Evolutionary conservation across 1,140 invertebrate species (phyloP), one percentile per base, ranked within the genome.

Genomic region (Phocides pigmalion): DNA sequence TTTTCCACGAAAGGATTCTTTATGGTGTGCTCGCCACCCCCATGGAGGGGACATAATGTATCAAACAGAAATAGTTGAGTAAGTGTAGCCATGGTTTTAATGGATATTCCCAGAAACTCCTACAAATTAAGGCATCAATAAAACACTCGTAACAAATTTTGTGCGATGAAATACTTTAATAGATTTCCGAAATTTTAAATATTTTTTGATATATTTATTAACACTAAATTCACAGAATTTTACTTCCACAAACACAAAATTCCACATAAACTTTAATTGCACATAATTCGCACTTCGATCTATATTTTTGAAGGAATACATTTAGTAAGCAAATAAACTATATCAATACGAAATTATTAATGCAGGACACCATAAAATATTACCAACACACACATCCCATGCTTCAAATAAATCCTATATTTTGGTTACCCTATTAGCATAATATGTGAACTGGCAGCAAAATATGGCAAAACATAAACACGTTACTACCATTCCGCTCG

Each of bases 1-100:
- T 74, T 82, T 81, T 78, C 72, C 71, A 76, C 76, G 77, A 79
- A 76, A 82, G 72, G 73, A 64, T 81, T 77, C 76, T 74, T 78
- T 72, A 68, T 72, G 65, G 68, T 71, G 67, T 73, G 66, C 67
- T 62, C 53, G 39, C 53, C 70, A 64, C 62, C 66, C 65, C 62
- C n/a, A 47, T 17, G 39, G 20, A 62, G 63, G 63, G 64, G 67
- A 56, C 35, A 51, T 42, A 56, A 56, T 62, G 59, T 66, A 61
- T 51, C 56, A 66, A 50, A 42, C 49, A 56, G 20, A 42, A 56
- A 56, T 56, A 56, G 53, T 56, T 42, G 37, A 28, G 37, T 19
- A 1, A 22, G 19, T 15, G 51, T 54, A 12, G 8, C 51, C 19
- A 42, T 22, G 37, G 0, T 14, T 49, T 46, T 4, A 1, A 20